Evolutionary conservation across 2,888 invertebrate genomes (phyloP).

Genomic region (Eupithecia insigniata): DNA sequence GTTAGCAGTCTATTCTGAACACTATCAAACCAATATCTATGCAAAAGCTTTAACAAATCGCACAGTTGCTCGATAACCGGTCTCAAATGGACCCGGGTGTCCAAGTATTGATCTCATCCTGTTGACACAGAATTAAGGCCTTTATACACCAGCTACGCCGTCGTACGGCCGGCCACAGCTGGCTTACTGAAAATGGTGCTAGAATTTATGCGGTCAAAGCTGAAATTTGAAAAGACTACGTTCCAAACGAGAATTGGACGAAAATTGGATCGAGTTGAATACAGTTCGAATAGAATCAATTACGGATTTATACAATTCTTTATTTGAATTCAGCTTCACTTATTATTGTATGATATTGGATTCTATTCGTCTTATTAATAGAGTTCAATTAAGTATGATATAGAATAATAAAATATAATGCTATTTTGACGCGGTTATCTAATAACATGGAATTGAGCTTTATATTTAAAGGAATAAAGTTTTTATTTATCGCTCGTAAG

Average conservation of each 20-base stretch:
- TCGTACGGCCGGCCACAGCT: neutral
- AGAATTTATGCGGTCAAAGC: neutral
- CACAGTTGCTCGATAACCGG: neutral
- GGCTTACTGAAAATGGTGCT: neutral
- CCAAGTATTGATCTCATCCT: constrained; percentile 46
- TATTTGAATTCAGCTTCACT: neutral
- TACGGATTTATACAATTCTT: neutral
- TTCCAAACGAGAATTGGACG: neutral
- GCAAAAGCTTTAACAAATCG: neutral
- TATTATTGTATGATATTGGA: neutral
- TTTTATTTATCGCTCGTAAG: neutral
- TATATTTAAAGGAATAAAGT: neutral
- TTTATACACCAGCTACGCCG: neutral
- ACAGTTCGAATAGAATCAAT: constrained; percentile 5
- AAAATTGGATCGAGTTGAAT: neutral
- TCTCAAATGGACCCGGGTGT: constrained; percentile 13
- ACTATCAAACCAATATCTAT: neutral
- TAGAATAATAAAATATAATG: neutral
- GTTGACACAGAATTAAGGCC: constrained; percentile 22
- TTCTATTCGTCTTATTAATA: neutral
- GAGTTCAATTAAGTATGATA: neutral
- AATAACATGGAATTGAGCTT: neutral
- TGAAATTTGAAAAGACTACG: neutral
- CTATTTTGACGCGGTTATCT: neutral
- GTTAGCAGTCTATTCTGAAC: neutral